These are phyloP conservation scores for Mungos mungo DNA, from an alignment of 2,113 vertebrate genomes.

Conservation along the genomic window DNA sequence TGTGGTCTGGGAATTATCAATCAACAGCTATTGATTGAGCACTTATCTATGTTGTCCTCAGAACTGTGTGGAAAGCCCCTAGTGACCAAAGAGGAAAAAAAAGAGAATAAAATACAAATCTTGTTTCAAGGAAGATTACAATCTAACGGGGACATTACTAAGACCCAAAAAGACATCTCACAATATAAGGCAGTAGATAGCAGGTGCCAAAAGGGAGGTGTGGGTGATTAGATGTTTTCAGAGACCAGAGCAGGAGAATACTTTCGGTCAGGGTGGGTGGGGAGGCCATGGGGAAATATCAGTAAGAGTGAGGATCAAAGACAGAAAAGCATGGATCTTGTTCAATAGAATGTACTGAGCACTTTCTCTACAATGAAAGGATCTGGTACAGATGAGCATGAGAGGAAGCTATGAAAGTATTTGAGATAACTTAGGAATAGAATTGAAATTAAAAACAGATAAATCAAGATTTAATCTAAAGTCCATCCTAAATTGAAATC, in stretches of 20 bases:
- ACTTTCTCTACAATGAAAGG: neutral
- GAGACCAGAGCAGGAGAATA: neutral
- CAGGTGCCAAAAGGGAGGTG: neutral
- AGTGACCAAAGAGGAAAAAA: neutral
- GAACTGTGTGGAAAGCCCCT: neutral
- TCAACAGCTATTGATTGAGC: neutral
- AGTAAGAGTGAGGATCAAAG: neutral
- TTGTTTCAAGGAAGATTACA: neutral
- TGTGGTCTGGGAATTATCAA: neutral
- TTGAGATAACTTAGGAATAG: neutral
- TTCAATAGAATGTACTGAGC: neutral
- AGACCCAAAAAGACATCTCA: neutral
- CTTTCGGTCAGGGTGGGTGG: neutral
- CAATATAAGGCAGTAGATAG: neutral
- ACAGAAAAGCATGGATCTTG: neutral
- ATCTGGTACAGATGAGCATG: neutral
- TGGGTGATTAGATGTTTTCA: neutral
- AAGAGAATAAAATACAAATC: neutral
- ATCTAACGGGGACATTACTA: neutral
- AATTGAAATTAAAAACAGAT: neutral
- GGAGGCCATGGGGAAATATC: accelerated
- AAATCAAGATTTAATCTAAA: neutral
- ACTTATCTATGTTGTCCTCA: neutral
- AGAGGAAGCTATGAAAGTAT: neutral
- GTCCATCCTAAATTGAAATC: neutral